Evolutionary conservation across 2,888 invertebrate species (phyloP), one percentile per base, ranked within the genome.

Genomic region (Lissocephala sabroskyi): DNA sequence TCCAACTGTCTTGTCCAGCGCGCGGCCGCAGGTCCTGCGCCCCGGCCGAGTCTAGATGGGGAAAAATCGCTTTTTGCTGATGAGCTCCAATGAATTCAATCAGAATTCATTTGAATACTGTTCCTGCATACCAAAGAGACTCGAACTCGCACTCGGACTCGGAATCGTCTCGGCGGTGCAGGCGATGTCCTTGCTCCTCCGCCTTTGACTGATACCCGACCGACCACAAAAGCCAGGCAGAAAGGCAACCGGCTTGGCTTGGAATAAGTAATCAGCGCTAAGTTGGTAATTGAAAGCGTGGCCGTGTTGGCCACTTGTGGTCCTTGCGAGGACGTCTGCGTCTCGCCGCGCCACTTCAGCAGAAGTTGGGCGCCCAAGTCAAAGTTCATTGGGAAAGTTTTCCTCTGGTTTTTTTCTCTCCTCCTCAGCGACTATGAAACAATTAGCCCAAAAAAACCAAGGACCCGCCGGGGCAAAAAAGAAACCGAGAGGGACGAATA

Each of bases 21-120:
- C n/a, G n/a, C n/a, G n/a, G n/a, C n/a, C n/a, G n/a, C n/a, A n/a
- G n/a, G n/a, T n/a, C n/a, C n/a, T n/a, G n/a, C n/a, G n/a, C n/a
- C n/a, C n/a, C n/a, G n/a, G n/a, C n/a, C n/a, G n/a, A n/a, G n/a
- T n/a, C 66, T 70, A 79, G 68, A 68, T 66, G 59, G 66, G 56
- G 63, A 71, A 74, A 66, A 66, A 61, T 76, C 76, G 71, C 73
- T 74, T 57, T 74, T 74, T 70, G 64, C 63, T 70, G 79, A 79
- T 79, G 77, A 77, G 68, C 79, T 79, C 71, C 78, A 67, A 79
- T 75, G 78, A 80, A 79, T 75, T 77, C 79, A 80, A 79, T 79
- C 76, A 78, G 79, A 70, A 79, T 79, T 80, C 74, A 79, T 79
- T 79, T 80, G 79, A 79, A 80, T 80, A 78, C 64, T 79, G 73